Evolutionary conservation across 2,113 vertebrate genomes (phyloP).

Genomic region (Mesocricetus auratus): DNA sequence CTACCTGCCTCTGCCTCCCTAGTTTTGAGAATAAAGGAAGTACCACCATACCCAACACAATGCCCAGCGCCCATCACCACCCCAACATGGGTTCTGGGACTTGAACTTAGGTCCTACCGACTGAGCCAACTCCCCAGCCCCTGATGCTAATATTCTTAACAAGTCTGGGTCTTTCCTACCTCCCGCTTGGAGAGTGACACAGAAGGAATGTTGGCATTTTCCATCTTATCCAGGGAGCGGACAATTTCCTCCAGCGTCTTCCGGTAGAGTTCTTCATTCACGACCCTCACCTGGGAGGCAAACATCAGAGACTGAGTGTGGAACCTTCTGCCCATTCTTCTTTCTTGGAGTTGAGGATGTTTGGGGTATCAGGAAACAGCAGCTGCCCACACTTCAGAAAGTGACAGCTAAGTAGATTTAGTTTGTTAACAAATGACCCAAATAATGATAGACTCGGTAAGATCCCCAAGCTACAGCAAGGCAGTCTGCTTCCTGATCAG

Average conservation of each 20-base stretch:
- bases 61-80: background rate
- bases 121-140: background rate
- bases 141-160: background rate
- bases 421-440: conserved; percentile 9
- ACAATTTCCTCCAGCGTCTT: conserved; percentile 96
- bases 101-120: background rate
- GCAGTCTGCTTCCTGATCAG: background rate
- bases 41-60: background rate
- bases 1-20: background rate
- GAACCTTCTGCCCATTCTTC: background rate
- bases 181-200: conserved; percentile 92
- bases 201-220: conserved; percentile 98
- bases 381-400: background rate
- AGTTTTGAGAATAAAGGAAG: background rate
- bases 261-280: conserved; percentile 92
- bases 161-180: conserved; percentile 85
- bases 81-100: background rate
- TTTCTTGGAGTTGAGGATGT: background rate
- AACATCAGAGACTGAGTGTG: background rate
- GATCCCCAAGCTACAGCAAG: background rate
- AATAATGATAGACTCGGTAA: background rate
- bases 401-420: background rate
- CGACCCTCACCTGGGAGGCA: conserved; percentile 92
- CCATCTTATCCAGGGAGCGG: conserved; percentile 95
- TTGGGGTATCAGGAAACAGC: background rate